Percentiles rank a stretch among this genome's conserved stretches.
Conservation (phyloP, 2,888 invertebrate species). For the Frankliniella fusca region DNA sequence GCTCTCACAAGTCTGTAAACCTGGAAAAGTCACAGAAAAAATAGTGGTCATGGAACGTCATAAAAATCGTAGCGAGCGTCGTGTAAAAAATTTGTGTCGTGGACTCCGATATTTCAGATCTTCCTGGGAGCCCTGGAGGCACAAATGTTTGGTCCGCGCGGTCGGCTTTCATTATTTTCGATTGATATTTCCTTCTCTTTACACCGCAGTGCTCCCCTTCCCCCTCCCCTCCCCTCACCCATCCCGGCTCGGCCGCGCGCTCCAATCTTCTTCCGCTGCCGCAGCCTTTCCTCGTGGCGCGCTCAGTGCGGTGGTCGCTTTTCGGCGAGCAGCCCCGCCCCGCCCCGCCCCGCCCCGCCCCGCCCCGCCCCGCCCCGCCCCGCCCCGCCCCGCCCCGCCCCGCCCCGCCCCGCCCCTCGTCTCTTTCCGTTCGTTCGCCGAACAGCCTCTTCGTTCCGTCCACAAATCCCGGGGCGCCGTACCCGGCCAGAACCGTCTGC, state of each 20-base stretch:
- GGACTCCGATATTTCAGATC: no score
- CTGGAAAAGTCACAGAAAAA: no score
- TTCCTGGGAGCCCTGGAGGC: no score
- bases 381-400: neutral
- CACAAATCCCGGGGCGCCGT: neutral
- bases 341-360: neutral
- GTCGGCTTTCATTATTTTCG: neutral
- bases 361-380: no score
- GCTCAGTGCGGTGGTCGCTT: no score
- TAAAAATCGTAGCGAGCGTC: no score
- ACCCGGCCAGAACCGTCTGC: neutral
- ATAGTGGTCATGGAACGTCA: no score
- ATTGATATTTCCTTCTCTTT: neutral
- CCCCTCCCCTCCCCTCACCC: neutral
- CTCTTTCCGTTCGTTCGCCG: neutral
- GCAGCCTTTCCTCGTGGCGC: no score
- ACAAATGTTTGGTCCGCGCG: neutral
- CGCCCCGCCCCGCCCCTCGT: neutral
- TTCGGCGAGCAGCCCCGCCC: no score
- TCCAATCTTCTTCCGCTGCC: neutral
- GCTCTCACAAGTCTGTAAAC: neutral
- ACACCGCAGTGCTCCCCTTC: neutral
- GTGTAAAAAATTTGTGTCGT: no score
- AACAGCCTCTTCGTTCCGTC: neutral
- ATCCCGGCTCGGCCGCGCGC: neutral